phyloP scores from a whole-genome alignment of 2,113 vertebrate species.

The Thalassarche chlororhynchos region DNA sequence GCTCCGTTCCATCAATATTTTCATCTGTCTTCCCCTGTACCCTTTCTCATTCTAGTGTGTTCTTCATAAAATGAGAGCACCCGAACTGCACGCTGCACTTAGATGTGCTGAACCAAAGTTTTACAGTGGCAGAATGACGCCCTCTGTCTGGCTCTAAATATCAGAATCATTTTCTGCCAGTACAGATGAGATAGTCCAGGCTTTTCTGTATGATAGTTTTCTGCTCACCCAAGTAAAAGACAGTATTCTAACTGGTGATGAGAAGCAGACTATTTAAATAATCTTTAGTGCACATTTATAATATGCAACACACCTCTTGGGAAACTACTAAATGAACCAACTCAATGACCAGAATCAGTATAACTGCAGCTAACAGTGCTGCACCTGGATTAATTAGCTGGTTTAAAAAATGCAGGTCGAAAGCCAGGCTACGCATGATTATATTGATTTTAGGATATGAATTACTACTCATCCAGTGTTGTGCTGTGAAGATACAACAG shows the following conservation, averaged over 20 bases:
- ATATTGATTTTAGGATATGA: not conserved
- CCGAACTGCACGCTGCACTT: fast-evolving
- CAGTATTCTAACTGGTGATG: not conserved
- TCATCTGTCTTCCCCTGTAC: not conserved
- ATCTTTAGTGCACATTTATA: not conserved
- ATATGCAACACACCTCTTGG: no score
- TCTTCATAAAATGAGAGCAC: not conserved
- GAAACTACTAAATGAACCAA: not conserved
- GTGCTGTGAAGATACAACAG: not conserved
- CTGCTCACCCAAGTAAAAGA: not conserved
- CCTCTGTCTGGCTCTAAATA: not conserved
- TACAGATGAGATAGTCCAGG: not conserved
- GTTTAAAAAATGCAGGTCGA: not conserved
- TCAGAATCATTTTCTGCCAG: not conserved
- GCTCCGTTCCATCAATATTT: fast-evolving
- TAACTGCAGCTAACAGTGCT: not conserved
- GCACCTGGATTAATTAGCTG: not conserved
- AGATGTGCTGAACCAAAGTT: fast-evolving
- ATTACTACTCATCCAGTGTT: no score
- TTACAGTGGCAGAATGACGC: not conserved
- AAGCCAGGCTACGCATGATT: fast-evolving
- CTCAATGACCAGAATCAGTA: no score
- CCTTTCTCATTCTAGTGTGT: not conserved
- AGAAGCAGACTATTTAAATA: not conserved
- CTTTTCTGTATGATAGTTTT: not conserved